Base-by-base conservation (phyloP, 1,140 invertebrate genomes). In the Gryllus bimaculatus region DNA sequence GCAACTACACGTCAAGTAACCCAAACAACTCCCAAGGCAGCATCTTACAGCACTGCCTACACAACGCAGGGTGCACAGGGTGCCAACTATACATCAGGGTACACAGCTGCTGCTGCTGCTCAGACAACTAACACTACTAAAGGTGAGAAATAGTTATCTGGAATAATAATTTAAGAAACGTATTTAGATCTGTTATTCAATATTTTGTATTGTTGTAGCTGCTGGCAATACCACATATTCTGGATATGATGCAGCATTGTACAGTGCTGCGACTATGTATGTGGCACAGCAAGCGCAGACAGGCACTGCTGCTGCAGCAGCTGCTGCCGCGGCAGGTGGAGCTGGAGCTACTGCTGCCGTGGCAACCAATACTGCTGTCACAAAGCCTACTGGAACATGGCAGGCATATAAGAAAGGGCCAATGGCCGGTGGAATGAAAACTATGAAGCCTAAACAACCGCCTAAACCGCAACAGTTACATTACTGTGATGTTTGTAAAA, bases 401-500 rank as follows among this genome's bases (percentile, higher is more conserved):
- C 90, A 92, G 87, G 90, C 88, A 79, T 93, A 92, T 85, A 92
- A 92, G 82, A 93, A 94, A 81, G 82, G 82, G 73, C 80, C 81
- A 26, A 89, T 89, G 79, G 90, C 90, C 76, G 85, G 85, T 82
- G 89, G 87, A 54, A 89, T 88, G 85, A 90, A 90, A 84, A 88
- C 87, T 81, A 90, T 91, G 85, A 87, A 92, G 79, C 89, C 92
- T 2, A 95, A 95, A 85, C 91, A 92, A 18, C 92, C 93, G 18
- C 94, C 94, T 1, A 96, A 96, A 83, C 94, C 95, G 18, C 95
- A 96, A 84, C 95, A 96, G 84, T 87, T 97, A 76, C 95, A 97
- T 86, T 98, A 97, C 85, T 98, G 96, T 85, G 96, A 98, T 86
- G 95, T 98, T 8, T 99, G 98, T 87, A 98, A 98, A 85, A 99